These are phyloP conservation scores for Polietes domitor DNA, from an alignment of 2,888 invertebrate species.

Conservation along the genomic window DNA sequence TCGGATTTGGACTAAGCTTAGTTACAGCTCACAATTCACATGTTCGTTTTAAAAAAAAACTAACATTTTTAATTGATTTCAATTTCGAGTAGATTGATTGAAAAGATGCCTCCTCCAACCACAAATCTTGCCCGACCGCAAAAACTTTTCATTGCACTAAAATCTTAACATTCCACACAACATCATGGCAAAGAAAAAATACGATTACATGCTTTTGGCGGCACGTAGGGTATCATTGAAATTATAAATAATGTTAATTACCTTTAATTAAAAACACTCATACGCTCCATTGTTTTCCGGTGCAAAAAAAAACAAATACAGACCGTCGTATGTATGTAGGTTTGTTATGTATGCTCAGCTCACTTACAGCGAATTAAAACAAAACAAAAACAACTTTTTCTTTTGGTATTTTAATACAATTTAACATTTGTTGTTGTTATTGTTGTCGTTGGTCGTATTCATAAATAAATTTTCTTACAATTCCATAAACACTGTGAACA, in stretches of 20 bases:
- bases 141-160: too few species aligned
- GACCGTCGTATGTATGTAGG: too few species aligned
- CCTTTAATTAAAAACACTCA: slow-evolving; percentile 61
- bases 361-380: background rate
- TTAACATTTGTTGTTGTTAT: background rate
- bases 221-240: background rate
- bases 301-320: background rate
- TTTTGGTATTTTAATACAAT: background rate
- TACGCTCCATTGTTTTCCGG: slow-evolving; percentile 42
- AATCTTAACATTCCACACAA: too few species aligned
- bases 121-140: too few species aligned
- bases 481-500: background rate
- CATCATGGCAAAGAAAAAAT: background rate
- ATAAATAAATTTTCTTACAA: background rate
- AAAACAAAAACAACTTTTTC: background rate
- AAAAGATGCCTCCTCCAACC: too few species aligned
- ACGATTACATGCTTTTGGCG: too few species aligned
- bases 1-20: too few species aligned
- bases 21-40: too few species aligned
- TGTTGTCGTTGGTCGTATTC: background rate
- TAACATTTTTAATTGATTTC: too few species aligned
- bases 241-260: slow-evolving; percentile 36
- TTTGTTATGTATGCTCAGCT: background rate
- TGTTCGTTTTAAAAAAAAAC: too few species aligned
- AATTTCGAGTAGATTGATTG: too few species aligned